Base-by-base conservation (phyloP, 2,888 invertebrate genomes). In the Acanthococcus lagerstroemiae region DNA sequence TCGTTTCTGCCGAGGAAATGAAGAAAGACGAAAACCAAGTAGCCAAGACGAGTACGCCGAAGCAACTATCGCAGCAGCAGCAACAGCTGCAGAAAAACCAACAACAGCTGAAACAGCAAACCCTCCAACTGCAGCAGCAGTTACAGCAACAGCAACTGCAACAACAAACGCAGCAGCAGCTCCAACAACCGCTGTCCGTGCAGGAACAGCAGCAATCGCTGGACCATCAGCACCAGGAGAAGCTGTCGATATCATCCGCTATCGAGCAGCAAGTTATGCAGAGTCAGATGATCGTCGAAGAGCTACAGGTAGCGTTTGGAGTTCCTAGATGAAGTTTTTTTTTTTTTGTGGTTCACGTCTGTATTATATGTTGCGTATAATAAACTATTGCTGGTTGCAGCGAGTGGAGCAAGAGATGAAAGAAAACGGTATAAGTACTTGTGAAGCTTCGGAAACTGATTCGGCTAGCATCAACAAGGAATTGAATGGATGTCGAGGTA, bases 201-300 rank as follows among this genome's bases (percentile, higher is more conserved):
- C 61, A 22, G 67, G 68, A 15, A 56, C 68, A 56, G 60, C 68
- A 15, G 66, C 55, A 45, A 66, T 55, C 30, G 58, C 50, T 19
- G 44, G 21, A 63, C 37, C 55, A 55, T 12, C 63, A 63, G 54
- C 50, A 27, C 7, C 52, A 63, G n/a, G 63, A 63, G 27, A 52
- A 63, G 24, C 17, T 54, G 15, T 12, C 57, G 12, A 57, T 57
- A 24, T n/a, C 71, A 70, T 68, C 71, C 54, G 70, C 74, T 65
- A 74, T 77, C 68, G 80, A 84, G 71, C 85, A 85, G 70, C 84
- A 85, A 72, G 82, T 83, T 69, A 77, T 83, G 63, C 82, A 84
- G 71, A 83, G 85, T 73, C 84, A 85, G 75, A 84, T 84, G 73
- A 85, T 87, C 72, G 78, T 86, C 30, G 85, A 86, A 72, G 86